Percentiles rank a stretch among this genome's conserved stretches.
phyloP scores from a whole-genome alignment of 2,113 vertebrate genomes.

The Oreotrochilus melanogaster region DNA sequence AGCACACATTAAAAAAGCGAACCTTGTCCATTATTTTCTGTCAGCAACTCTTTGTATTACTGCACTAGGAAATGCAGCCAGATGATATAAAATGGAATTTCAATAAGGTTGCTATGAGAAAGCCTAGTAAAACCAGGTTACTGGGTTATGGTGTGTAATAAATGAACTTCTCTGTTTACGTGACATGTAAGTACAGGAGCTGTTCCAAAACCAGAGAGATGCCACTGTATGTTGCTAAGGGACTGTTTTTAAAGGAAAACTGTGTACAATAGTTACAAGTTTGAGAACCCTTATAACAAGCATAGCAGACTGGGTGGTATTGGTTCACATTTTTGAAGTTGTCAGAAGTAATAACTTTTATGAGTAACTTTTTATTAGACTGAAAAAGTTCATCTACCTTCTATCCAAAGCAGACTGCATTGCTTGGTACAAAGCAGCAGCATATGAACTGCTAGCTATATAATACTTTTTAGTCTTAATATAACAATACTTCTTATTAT shows the following conservation, averaged over 20 bases:
- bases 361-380: background rate
- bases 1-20: background rate
- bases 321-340: constrained; percentile 36
- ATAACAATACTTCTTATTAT: background rate
- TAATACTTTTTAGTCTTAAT: background rate
- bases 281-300: background rate
- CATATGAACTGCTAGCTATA: background rate
- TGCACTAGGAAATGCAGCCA: background rate
- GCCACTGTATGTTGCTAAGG: background rate
- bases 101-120: background rate
- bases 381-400: background rate
- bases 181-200: background rate
- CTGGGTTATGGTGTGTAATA: background rate
- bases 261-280: background rate
- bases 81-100: background rate
- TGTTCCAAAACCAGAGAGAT: background rate
- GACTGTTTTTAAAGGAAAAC: background rate
- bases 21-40: background rate
- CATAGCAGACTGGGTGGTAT: constrained; percentile 36
- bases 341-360: constrained; percentile 52
- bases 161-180: background rate
- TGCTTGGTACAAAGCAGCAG: background rate
- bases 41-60: constrained; percentile 40
- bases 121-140: background rate
- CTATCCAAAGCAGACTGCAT: background rate